Base-by-base conservation (phyloP, 2,797 vertebrate species). In the Arnoldichthys spilopterus region DNA sequence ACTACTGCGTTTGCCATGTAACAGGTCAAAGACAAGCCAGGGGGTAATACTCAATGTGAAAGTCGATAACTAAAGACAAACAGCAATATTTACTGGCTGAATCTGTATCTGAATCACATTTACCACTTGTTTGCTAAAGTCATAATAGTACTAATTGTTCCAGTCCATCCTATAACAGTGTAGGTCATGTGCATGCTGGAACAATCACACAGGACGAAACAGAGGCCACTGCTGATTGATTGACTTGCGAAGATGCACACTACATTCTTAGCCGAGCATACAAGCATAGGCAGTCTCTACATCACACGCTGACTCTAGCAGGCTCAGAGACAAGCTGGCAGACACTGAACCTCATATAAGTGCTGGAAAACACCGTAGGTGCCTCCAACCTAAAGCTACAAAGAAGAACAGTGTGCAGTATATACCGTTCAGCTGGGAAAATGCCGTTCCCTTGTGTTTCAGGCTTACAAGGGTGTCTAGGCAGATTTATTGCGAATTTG, bases 401-500 rank as follows among this genome's bases (percentile, higher is more conserved):
- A 62, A 58, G 51, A 67, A 54, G 37, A 53, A 66, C 58, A 79
- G 47, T 72, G 26, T 12, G 7, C 9, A 71, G 16, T 68, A 61
- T 68, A 67, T 16, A 47, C 73, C 30, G 47, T 67, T 9, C 59
- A 63, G 28, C 34, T 72, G 37, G 80, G 78, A 79, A 66, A 81
- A 69, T 79, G 53, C 53, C 68, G 20, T 54, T 76, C 49, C 49
- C 72, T 74, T 83, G 76, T 75, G 26, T 69, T 82, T 72, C 77
- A 84, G 77, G 72, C 77, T 84, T 66, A 77, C 62, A 58, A 74
- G 72, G 56, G 68, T 54, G 78, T 77, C 56, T 81, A 85, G 82
- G 66, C 80, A 80, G 70, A 83, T 85, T 82, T 88, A 90, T 91
- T 92, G 92, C 90, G 88, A 86, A 89, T 86, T 79, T 85, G 72